Evolutionary conservation across 2,113 vertebrate genomes (phyloP).

Genomic region (Rostratula benghalensis): DNA sequence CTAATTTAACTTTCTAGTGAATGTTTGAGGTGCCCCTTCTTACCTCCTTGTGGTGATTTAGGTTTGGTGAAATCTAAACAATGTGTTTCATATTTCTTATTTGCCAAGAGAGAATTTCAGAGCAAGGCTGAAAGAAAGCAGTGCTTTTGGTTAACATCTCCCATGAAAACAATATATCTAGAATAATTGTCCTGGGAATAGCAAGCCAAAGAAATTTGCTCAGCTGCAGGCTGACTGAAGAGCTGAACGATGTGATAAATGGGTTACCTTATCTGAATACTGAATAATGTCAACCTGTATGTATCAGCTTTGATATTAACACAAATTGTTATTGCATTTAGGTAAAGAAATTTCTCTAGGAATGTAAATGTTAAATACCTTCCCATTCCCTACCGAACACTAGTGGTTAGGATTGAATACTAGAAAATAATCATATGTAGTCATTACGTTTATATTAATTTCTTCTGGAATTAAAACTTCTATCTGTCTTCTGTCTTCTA

Average conservation of each 20-base stretch:
- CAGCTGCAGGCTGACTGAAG: slow-evolving; percentile 22
- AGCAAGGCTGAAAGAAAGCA: slow-evolving; percentile 29
- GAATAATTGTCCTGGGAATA: slow-evolving; percentile 41
- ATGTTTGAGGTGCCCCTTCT: background rate
- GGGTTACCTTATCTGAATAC: background rate
- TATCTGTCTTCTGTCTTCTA: too few relatives aligned
- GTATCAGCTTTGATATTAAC: background rate
- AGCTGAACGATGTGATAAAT: slow-evolving; percentile 6
- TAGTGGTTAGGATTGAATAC: background rate
- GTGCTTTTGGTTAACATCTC: slow-evolving; percentile 47
- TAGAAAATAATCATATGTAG: background rate
- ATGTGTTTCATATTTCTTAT: slow-evolving; percentile 57
- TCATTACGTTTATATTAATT: background rate
- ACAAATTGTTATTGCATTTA: slow-evolving; percentile 7
- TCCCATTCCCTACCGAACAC: background rate
- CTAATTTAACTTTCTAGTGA: background rate
- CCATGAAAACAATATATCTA: slow-evolving; percentile 44
- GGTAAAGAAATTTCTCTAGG: background rate
- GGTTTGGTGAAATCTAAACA: slow-evolving; percentile 45
- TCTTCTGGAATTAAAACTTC: background rate
- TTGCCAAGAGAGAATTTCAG: slow-evolving; percentile 9
- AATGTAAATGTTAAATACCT: background rate
- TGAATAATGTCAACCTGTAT: background rate
- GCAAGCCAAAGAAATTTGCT: slow-evolving; percentile 26
- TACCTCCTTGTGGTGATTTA: slow-evolving; percentile 25